Percentiles rank a stretch among this genome's conserved stretches.
Evolutionary conservation across 2,113 vertebrate genomes (phyloP).

Genomic region (Zingel zingel): DNA sequence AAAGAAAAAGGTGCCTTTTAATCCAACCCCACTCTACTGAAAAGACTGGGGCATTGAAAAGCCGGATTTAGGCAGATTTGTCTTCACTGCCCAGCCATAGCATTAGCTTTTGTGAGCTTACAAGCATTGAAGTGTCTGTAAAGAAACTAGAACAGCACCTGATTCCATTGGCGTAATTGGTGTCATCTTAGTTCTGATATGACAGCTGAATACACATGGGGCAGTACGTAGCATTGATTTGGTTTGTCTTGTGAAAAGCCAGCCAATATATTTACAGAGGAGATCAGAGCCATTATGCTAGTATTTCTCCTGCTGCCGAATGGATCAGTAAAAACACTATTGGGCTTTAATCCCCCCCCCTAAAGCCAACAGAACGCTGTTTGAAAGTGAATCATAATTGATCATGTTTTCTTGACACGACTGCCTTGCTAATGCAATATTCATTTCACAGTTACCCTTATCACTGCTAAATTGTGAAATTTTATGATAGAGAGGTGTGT

Average conservation of each 20-base stretch:
- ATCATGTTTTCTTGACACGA: constrained; percentile 50
- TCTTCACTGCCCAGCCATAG: constrained; percentile 7
- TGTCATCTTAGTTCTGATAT: constrained; percentile 47
- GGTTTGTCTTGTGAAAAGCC: constrained; percentile 27
- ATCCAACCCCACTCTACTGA: constrained; percentile 43
- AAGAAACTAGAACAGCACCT: constrained; percentile 31
- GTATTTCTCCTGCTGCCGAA: constrained; percentile 50
- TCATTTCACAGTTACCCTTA: constrained; percentile 40
- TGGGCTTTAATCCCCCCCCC: constrained; percentile 51
- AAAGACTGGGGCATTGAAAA: constrained; percentile 48
- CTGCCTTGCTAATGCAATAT: constrained; percentile 30
- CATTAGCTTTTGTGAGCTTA: constrained; percentile 34
- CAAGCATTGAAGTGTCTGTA: constrained; percentile 30
- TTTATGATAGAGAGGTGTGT: constrained; percentile 12
- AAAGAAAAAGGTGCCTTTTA: constrained; percentile 45
- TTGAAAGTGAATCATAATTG: constrained; percentile 56
- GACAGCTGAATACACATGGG: constrained; percentile 40
- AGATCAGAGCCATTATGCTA: constrained; percentile 54
- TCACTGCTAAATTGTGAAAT: constrained; percentile 12
- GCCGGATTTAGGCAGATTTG: constrained; percentile 37
- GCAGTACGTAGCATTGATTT: constrained; percentile 58
- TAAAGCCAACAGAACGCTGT: constrained; percentile 32
- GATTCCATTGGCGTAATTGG: constrained; percentile 62
- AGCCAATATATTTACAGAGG: constrained; percentile 42
- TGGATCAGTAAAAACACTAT: constrained; percentile 44